Evolutionary conservation across 2,888 invertebrate species (phyloP), one percentile per base, ranked within the genome.

Genomic region (Homarus gammarus): DNA sequence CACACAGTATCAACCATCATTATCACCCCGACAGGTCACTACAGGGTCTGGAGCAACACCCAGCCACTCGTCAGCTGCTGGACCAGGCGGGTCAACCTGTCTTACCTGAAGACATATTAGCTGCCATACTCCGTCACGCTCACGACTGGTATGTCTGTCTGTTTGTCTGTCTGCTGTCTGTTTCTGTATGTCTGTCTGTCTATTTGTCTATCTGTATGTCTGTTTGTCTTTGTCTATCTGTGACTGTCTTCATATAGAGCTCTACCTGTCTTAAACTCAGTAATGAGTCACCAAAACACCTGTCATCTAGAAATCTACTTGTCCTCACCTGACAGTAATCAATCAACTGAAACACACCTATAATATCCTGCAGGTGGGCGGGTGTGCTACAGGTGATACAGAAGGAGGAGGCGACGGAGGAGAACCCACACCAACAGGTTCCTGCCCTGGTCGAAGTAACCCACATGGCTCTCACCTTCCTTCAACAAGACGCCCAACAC

Each of bases 1-100:
- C n/a, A n/a, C n/a, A n/a, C n/a, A n/a, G n/a, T n/a, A n/a, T n/a
- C n/a, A n/a, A n/a, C n/a, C n/a, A n/a, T n/a, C n/a, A n/a, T n/a
- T n/a, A n/a, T n/a, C n/a, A n/a, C n/a, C n/a, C n/a, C n/a, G n/a
- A 49, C 84, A 84, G 84, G 40, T 38, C 73, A 3, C 72, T 84
- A 31, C 15, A 40, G 84, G 22, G 40, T 12, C 40, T 84, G 61
- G 75, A 84, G 84, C 18, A 36, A 2, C 75, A 84, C 40, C 75
- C 75, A 5, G 51, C 38, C 38, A 84, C 73, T 33, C 73, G 84
- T 15, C 51, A 38, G 1, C 84, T 84, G 38, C 84, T 84, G 61
- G 84, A 84, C 75, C 73, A 73, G 22, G 51, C 61, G 27, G 84
- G 84, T 15, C 84, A 84, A 40, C 84, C 84, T 1, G 61, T 61